phyloP scores from a whole-genome alignment of 2,888 invertebrate species.

The Diploptera punctata region DNA sequence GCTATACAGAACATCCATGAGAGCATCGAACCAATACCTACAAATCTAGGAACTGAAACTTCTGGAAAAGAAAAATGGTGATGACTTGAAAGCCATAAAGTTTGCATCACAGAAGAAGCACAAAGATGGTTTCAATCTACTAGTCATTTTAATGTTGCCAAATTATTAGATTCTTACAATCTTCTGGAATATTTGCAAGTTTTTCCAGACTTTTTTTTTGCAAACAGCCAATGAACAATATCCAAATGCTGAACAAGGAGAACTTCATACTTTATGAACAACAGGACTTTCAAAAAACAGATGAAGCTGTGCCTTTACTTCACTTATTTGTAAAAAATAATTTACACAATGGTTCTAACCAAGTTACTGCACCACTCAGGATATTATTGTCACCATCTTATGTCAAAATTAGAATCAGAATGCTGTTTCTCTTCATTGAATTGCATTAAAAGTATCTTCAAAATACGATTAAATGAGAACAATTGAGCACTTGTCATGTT shows the following conservation, averaged over 20 bases:
- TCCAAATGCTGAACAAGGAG: not conserved
- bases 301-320: not conserved
- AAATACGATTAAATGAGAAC: not conserved
- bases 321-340: not conserved
- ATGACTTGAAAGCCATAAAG: not conserved
- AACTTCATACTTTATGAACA: no score
- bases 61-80: not conserved
- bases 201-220: not conserved
- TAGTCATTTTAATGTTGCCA: no score
- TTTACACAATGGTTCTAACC: slow-evolving; percentile 15
- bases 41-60: not conserved
- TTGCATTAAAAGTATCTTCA: not conserved
- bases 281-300: not conserved
- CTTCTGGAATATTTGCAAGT: not conserved
- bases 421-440: no score
- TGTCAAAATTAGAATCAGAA: not conserved
- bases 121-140: not conserved
- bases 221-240: not conserved
- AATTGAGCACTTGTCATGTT: not conserved
- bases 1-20: not conserved
- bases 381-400: not conserved
- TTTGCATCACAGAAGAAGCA: slow-evolving; percentile 1
- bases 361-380: not conserved
- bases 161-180: not conserved
- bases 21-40: not conserved